Percentiles rank a stretch among this genome's conserved stretches.
phyloP scores from a whole-genome alignment of 2,888 invertebrate genomes.

The Oasisia sp. region DNA sequence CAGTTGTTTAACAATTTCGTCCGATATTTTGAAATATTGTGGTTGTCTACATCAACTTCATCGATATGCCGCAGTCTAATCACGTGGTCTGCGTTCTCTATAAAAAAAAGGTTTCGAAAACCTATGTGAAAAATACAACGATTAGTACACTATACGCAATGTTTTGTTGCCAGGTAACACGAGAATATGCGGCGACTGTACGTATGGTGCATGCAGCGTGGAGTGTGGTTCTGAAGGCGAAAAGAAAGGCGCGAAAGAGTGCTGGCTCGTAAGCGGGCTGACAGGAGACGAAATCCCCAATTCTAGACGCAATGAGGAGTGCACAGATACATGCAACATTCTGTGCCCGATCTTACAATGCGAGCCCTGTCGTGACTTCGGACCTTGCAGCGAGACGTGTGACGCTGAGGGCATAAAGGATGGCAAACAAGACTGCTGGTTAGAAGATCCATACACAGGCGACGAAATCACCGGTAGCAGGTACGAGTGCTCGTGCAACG shows the following conservation, averaged over 20 bases:
- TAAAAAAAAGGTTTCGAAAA: background rate
- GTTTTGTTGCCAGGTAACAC: background rate
- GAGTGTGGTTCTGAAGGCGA: background rate
- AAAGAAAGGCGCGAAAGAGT: background rate
- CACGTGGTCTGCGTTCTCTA: too few relatives aligned
- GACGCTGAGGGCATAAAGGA: background rate
- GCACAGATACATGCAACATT: background rate
- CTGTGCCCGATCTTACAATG: background rate
- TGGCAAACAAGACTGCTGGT: background rate
- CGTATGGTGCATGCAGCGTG: background rate
- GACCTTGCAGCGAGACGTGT: background rate
- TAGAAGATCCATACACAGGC: background rate
- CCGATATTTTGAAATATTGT: too few relatives aligned
- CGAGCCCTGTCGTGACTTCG: background rate
- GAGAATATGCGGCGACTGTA: background rate
- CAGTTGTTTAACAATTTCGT: too few relatives aligned
- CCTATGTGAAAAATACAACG: background rate
- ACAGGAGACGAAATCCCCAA: background rate
- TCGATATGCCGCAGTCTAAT: too few relatives aligned
- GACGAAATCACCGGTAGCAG: background rate
- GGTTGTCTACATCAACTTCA: too few relatives aligned
- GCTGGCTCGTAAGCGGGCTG: background rate
- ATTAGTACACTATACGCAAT: background rate
- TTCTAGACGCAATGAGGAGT: background rate
- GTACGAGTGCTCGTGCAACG: background rate